Evolutionary conservation across 1,140 invertebrate species (phyloP), one percentile per base, ranked within the genome.

Genomic region (Arctopsyche grandis): DNA sequence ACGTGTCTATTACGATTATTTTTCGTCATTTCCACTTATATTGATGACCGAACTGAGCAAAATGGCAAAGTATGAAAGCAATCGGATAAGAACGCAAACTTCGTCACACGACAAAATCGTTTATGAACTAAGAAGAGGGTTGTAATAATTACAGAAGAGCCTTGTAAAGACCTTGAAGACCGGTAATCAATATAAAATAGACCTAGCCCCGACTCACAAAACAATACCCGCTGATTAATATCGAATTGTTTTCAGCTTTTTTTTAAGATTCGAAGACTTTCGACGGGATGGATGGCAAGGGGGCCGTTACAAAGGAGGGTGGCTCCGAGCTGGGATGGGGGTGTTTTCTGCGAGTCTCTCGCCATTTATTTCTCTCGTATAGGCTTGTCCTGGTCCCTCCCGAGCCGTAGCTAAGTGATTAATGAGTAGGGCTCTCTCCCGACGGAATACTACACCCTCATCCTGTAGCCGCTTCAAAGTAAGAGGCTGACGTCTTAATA

Each of bases 401-500:
- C 66, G 44, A 63, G 66, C 29, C 69, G 26, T 12, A 44, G 58
- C 78, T 79, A 79, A 79, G 78, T 79, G 78, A 79, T 79, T 79
- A 79, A 79, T 79, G 78, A 79, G 78, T n/a, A 38, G 10, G 56
- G 38, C 78, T 14, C 43, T 38, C 52, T 79, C 78, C 70, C 56
- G n/a, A 9, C 16, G 70, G 78, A 79, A 74, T 74, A 63, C 76
- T 73, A 73, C 75, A 69, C 76, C 76, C 76, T 69, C 76, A 66
- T 79, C 69, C 69, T 56, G 48, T n/a, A 58, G 70, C 69, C 60
- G 69, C 66, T 78, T 71, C 69, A 78, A 70, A 71, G 77, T 71
- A 70, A 69, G 70, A 73, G 71, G 43, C 58, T 60, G 78, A 79
- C 78, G 71, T 79, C 78, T 79, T 79, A 74, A 74, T 79, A 79